Percentiles rank a stretch among this genome's conserved stretches.
These are phyloP conservation scores for Origma solitaria DNA, from an alignment of 2,113 vertebrate species.

Conservation along the genomic window DNA sequence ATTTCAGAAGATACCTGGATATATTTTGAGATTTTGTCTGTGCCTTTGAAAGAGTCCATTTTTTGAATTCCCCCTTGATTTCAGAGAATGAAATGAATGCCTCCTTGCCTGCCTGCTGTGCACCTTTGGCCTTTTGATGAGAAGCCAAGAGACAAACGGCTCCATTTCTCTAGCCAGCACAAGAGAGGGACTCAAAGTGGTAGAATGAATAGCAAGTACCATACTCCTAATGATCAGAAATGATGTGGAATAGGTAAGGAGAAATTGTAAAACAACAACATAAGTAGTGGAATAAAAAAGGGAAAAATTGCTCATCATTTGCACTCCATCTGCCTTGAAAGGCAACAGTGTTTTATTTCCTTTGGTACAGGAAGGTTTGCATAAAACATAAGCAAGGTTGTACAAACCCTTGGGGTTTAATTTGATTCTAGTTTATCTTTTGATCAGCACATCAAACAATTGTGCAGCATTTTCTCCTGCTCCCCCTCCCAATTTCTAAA, in stretches of 20 bases:
- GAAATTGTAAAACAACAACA: background rate
- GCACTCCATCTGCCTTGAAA: conserved; percentile 30
- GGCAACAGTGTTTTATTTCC: background rate
- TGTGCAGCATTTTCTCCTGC: background rate
- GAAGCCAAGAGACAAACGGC: background rate
- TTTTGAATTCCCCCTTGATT: background rate
- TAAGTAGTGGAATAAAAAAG: background rate
- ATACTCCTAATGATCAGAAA: background rate
- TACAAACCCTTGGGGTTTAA: conserved; percentile 45
- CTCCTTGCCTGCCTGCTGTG: background rate
- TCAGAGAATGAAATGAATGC: background rate
- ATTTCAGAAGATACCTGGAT: background rate
- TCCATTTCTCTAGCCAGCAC: background rate
- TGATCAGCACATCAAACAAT: conserved; percentile 61
- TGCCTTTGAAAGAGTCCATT: background rate
- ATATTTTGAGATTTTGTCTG: background rate
- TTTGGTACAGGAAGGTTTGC: conserved; percentile 32
- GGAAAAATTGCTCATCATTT: background rate
- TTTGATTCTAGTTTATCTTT: conserved; percentile 52
- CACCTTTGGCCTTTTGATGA: background rate
- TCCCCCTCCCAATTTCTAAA: background rate
- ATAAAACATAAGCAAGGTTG: conserved; percentile 49
- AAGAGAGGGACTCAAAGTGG: background rate
- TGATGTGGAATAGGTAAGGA: background rate
- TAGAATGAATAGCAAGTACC: background rate